Conservation (phyloP, 2,888 invertebrate species). For the Catocala sponsa region DNA sequence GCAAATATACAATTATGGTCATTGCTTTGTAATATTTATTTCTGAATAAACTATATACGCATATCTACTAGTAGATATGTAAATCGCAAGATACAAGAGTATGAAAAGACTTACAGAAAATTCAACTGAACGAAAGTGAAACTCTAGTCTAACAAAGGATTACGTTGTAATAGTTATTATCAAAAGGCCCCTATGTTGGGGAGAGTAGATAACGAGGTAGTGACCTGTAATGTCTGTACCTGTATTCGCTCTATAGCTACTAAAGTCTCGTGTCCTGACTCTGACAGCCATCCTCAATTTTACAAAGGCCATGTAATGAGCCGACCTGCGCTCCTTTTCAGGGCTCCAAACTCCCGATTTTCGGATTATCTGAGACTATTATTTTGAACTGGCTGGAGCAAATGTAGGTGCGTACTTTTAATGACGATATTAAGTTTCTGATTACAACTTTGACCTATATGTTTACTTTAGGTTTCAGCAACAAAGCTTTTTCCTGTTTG, state of each 20-base stretch:
- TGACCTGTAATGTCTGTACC: conserved; percentile 9
- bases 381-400: background rate
- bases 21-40: too few species aligned
- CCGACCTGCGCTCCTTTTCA: conserved; percentile 5
- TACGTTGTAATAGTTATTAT: background rate
- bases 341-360: conserved; percentile 2
- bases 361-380: conserved; percentile 3
- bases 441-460: too few species aligned
- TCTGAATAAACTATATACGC: too few species aligned
- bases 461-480: too few species aligned
- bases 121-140: too few species aligned
- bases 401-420: background rate
- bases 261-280: conserved; percentile 5
- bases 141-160: too few species aligned
- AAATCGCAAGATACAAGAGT: too few species aligned
- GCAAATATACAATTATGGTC: too few species aligned
- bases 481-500: too few species aligned
- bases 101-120: too few species aligned
- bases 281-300: conserved; percentile 8
- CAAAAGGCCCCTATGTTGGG: background rate
- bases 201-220: conserved; percentile 4
- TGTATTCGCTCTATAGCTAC: conserved; percentile 8
- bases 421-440: too few species aligned
- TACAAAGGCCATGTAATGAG: conserved; percentile 17
- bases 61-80: too few species aligned